Evolutionary conservation across 1,140 invertebrate genomes (phyloP).

Genomic region (Drosophila repletoides): DNA sequence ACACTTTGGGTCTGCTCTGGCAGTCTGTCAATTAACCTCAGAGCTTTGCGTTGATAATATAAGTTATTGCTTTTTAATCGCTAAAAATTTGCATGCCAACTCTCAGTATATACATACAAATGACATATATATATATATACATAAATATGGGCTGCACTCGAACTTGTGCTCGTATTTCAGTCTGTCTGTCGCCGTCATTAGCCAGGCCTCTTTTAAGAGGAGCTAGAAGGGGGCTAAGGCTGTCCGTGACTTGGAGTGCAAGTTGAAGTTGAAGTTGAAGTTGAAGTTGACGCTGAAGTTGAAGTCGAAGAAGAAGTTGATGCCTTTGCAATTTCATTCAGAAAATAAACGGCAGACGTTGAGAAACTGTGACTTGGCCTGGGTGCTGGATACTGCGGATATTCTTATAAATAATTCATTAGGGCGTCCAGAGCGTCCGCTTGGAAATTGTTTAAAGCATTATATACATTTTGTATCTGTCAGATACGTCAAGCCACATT

Average conservation of each 20-base stretch:
- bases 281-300: slow-evolving; percentile 16
- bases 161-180: slow-evolving; percentile 67
- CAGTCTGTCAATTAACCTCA: slow-evolving; percentile 76
- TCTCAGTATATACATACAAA: slow-evolving; percentile 6
- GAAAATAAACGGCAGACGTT: slow-evolving; percentile 12
- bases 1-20: slow-evolving; percentile 40
- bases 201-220: slow-evolving; percentile 27
- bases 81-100: slow-evolving; percentile 73
- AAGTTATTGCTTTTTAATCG: slow-evolving; percentile 78
- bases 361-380: slow-evolving; percentile 10
- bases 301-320: background rate
- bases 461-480: slow-evolving; percentile 56
- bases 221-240: background rate
- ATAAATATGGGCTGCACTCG: slow-evolving; percentile 17
- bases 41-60: slow-evolving; percentile 76
- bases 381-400: slow-evolving; percentile 18
- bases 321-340: slow-evolving; percentile 47
- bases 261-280: slow-evolving; percentile 41
- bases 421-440: slow-evolving; percentile 27
- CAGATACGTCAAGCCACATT: slow-evolving; percentile 46
- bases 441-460: slow-evolving; percentile 46
- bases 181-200: slow-evolving; percentile 43
- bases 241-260: slow-evolving; percentile 46
- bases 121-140: slow-evolving; percentile 2
- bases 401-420: slow-evolving; percentile 61